Evolutionary conservation across 1,140 invertebrate species (phyloP), one percentile per base, ranked within the genome.

Genomic region (Monochamus saltuarius): DNA sequence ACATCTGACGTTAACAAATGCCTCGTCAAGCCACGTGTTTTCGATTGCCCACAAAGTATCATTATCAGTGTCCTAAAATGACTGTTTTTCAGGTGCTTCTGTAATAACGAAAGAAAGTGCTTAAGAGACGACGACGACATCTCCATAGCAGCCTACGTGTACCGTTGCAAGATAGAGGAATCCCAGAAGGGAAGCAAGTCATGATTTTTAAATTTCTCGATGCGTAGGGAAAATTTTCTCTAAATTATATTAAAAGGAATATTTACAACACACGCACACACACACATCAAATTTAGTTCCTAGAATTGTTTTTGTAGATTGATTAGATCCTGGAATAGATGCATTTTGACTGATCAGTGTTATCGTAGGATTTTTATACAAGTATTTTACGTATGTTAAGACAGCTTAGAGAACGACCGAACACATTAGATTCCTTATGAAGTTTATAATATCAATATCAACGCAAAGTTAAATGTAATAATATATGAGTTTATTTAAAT

Each of bases 131-230:
- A 82, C 8, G 85, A 88, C 58, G 85, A 87, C 62, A 63, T 82
- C 3, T 79, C 81, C 2, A 81, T 81, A 10, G 81, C 77, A 14
- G 82, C 85, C 0, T 86, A 83, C 65, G 80, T 87, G 0, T 84
- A 85, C 66, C 77, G 78, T 13, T 87, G 85, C 66, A 60, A 54
- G 35, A 47, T 43, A 9, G 13, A 14, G 1, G 13, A 11, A 43
- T 9, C n/a, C 8, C 17, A 43, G 17, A 3, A 13, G 13, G 17
- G 8, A 13, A 14, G 14, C 13, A 11, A 14, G 13, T 9, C 42
- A 43, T 16, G 10, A 16, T 43, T 43, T 17, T 9, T 13, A 7
- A 17, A 16, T 16, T 9, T 13, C 17, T 6, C 22, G 22, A 10
- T 43, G 14, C 17, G 13, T 43, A 17, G 17, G 13, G 8, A 11